These are phyloP conservation scores for Eulemur rufifrons DNA, from an alignment of 2,113 vertebrate genomes.

Conservation along the genomic window DNA sequence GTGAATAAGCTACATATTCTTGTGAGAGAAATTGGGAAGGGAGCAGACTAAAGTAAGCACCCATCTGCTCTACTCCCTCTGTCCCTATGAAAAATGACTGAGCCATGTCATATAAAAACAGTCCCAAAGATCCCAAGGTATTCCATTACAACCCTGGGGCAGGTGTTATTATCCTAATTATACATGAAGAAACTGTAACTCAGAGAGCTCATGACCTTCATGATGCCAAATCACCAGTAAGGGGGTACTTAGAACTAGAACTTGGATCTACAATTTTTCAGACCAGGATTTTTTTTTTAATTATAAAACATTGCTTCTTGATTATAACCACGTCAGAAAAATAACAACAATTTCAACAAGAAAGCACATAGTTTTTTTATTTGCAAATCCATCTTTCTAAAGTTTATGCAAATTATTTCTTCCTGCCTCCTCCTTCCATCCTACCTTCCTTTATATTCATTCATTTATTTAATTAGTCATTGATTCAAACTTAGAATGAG, in stretches of 20 bases:
- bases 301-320: not conserved
- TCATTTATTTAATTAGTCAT: not conserved
- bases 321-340: not conserved
- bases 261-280: not conserved
- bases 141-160: not conserved
- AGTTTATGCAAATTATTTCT: not conserved
- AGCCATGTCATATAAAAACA: conserved; percentile 46
- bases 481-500: not conserved
- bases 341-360: not conserved
- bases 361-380: not conserved
- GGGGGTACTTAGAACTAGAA: conserved; percentile 20
- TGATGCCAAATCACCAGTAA: not conserved
- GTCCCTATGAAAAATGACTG: conserved; percentile 33
- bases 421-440: not conserved
- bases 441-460: conserved; percentile 21
- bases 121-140: not conserved
- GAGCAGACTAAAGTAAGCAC: not conserved
- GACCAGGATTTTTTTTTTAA: not conserved
- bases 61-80: not conserved
- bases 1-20: not conserved
- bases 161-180: conserved; percentile 49
- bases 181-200: not conserved
- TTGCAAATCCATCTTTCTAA: not conserved
- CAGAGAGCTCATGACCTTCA: not conserved
- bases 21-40: not conserved